Conservation (phyloP, 2,797 vertebrate species). For the Typhlichthys eigenmanni region DNA sequence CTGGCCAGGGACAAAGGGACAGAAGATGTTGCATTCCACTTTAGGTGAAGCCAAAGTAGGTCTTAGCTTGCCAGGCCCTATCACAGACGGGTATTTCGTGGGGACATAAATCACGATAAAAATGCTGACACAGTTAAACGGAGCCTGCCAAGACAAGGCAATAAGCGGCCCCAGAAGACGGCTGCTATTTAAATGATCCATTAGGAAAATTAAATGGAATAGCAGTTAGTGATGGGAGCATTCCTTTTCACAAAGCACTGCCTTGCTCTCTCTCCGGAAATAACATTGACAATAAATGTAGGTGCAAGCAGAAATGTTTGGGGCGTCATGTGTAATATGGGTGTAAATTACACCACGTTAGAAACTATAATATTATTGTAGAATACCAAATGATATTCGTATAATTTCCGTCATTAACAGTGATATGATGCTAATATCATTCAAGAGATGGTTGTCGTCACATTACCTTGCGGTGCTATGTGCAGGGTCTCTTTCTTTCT, state of each 20-base stretch:
- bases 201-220: slow-evolving; percentile 79
- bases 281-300: slow-evolving; percentile 62
- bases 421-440: neutral
- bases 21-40: slow-evolving; percentile 22
- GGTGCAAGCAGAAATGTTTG: slow-evolving; percentile 36
- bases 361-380: slow-evolving; percentile 2
- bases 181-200: slow-evolving; percentile 63
- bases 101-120: slow-evolving; percentile 59
- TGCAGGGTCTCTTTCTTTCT: slow-evolving; percentile 94
- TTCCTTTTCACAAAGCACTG: slow-evolving; percentile 56
- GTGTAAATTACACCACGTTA: neutral
- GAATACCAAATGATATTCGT: neutral
- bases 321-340: slow-evolving; percentile 14
- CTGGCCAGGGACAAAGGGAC: slow-evolving; percentile 1
- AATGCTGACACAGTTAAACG: slow-evolving; percentile 68
- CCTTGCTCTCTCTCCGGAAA: slow-evolving; percentile 43
- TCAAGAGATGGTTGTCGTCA: neutral
- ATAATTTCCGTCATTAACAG: too few species aligned
- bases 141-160: slow-evolving; percentile 56
- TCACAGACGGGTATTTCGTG: slow-evolving; percentile 36
- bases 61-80: slow-evolving; percentile 10
- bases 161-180: slow-evolving; percentile 64
- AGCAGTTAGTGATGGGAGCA: slow-evolving; percentile 41
- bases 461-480: slow-evolving; percentile 91
- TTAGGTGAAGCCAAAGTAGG: slow-evolving; percentile 31